A percentile compares a stretch with the other conserved stretches of the same genome.
Evolutionary conservation across 37 sponge, comb jelly and placozoan species (phyloP).

Genomic region (Trichoplax adhaerens): DNA sequence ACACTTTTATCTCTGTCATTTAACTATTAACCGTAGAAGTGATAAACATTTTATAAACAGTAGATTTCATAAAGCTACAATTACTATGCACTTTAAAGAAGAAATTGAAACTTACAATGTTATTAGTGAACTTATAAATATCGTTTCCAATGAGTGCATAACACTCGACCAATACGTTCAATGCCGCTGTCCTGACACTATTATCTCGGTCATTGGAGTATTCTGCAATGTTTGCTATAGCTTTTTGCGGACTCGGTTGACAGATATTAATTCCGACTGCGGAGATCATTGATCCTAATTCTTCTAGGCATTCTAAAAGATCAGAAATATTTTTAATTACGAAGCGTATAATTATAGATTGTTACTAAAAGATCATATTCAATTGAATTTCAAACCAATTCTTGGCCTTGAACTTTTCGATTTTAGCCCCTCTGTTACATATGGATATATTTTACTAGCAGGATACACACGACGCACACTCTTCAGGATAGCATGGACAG

Average conservation of each 20-base stretch:
- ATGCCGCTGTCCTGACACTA: conserved; percentile 67
- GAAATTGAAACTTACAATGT: too few relatives aligned
- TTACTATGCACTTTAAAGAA: too few relatives aligned
- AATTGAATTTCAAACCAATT: conserved; percentile 20
- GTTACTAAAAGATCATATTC: not conserved
- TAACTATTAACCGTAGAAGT: conserved; percentile 16
- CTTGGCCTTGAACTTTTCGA: conserved; percentile 67
- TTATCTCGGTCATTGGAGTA: conserved; percentile 76
- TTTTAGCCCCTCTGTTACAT: conserved; percentile 69
- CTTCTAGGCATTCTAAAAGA: conserved; percentile 60
- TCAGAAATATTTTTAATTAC: not conserved
- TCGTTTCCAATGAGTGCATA: conserved; percentile 62
- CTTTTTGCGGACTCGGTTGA: conserved; percentile 63
- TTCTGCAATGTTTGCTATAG: conserved; percentile 41
- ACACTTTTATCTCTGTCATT: conserved; percentile 51
- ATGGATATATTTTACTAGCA: conserved; percentile 43
- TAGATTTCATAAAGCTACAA: too few relatives aligned
- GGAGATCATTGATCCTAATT: conserved; percentile 61
- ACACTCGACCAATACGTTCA: conserved; percentile 71
- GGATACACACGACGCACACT: conserved; percentile 66
- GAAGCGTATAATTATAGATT: not conserved
- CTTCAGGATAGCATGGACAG: conserved; percentile 52
- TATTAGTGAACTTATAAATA: conserved; percentile 45
- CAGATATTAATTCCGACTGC: conserved; percentile 67
- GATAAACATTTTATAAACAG: too few relatives aligned